Evolutionary conservation across 1,140 invertebrate genomes (phyloP).

Genomic region (Chrysopa pallens): DNA sequence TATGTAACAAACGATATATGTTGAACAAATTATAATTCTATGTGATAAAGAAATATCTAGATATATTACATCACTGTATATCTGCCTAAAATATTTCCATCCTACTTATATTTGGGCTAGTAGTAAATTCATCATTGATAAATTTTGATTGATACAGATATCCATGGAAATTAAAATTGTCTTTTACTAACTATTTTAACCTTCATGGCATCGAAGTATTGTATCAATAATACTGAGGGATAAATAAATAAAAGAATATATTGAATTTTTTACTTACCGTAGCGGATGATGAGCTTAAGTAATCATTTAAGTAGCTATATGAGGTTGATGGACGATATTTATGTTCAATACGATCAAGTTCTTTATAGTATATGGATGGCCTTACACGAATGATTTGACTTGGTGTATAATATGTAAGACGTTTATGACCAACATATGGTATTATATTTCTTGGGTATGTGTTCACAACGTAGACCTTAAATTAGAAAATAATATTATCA

Average conservation of each 20-base stretch:
- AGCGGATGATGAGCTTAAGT: constrained; percentile 50
- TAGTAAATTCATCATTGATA: too few species aligned
- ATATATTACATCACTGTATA: too few species aligned
- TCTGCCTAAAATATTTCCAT: too few species aligned
- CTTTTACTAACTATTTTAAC: too few species aligned
- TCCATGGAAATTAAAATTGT: too few species aligned
- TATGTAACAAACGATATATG: too few species aligned
- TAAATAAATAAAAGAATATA: not conserved
- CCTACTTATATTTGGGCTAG: too few species aligned
- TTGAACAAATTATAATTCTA: too few species aligned
- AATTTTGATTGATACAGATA: too few species aligned
- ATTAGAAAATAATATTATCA: constrained; percentile 1
- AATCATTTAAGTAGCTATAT: constrained; percentile 48
- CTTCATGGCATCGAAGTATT: too few species aligned
- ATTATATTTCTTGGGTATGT: constrained; percentile 22
- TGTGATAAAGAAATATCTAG: too few species aligned
- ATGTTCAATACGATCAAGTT: constrained; percentile 51
- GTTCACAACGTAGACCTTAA: constrained; percentile 21
- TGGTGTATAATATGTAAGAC: constrained; percentile 36
- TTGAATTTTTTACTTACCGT: constrained; percentile 34
- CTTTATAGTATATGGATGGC: constrained; percentile 47
- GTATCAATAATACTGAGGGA: not conserved
- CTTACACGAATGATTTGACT: constrained; percentile 40
- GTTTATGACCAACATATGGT: constrained; percentile 43
- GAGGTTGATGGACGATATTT: constrained; percentile 37